Conservation (phyloP, 2,113 vertebrate genomes). For the Protobothrops flavoviridis region DNA sequence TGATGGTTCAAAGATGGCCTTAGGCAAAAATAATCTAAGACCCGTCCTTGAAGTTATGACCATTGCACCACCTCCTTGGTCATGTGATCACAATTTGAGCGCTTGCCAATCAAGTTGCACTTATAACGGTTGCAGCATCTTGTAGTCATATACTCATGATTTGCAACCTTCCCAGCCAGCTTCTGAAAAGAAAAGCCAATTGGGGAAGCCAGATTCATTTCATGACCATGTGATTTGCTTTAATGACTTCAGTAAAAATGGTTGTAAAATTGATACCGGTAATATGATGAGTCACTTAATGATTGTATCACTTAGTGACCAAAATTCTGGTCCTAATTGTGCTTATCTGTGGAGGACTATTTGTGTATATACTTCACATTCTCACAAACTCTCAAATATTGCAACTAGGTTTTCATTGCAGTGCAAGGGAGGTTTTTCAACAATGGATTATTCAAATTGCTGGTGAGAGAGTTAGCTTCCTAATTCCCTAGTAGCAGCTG, state of each 20-base stretch:
- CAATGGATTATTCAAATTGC: background rate
- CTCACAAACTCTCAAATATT: background rate
- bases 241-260: background rate
- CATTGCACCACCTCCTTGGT: background rate
- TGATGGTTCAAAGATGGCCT: background rate
- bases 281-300: background rate
- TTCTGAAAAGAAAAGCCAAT: background rate
- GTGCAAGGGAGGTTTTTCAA: background rate
- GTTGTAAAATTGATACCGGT: background rate
- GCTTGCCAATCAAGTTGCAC: background rate
- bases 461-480: background rate
- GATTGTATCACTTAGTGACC: background rate
- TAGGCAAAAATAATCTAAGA: background rate
- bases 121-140: background rate
- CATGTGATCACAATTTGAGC: background rate
- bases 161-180: background rate
- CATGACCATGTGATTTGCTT: background rate
- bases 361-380: background rate
- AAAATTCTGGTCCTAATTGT: background rate
- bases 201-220: background rate
- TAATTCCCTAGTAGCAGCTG: background rate
- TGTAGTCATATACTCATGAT: background rate
- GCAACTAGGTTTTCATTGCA: background rate
- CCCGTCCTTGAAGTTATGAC: background rate
- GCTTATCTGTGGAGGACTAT: background rate